These are phyloP conservation scores for Acanthopagrus latus DNA, from an alignment of 2,797 vertebrate genomes.

Conservation along the genomic window DNA sequence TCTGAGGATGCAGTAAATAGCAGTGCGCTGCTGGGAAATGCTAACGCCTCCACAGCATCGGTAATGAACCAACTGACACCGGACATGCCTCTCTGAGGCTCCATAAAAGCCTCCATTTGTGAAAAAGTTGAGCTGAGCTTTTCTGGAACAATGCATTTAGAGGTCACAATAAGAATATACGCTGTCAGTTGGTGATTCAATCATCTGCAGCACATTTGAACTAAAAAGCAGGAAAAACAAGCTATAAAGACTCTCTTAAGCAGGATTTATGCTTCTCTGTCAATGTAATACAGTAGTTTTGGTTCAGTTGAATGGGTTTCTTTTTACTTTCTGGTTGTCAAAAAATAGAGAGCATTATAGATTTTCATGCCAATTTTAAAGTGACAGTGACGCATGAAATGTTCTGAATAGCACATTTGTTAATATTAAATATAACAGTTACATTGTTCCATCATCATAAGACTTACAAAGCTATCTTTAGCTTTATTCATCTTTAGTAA, in stretches of 20 bases:
- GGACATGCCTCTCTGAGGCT: slow-evolving; percentile 20
- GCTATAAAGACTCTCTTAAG: background rate
- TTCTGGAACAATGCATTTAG: slow-evolving; percentile 50
- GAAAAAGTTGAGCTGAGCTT: slow-evolving; percentile 40
- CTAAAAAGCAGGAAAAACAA: slow-evolving; percentile 16
- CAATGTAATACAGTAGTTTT: background rate
- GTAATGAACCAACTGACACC: slow-evolving; percentile 46
- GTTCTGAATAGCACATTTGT: too few species aligned
- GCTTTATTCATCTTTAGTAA: too few species aligned
- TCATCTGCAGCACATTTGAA: slow-evolving; percentile 20
- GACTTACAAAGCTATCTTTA: too few species aligned
- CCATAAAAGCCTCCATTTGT: slow-evolving; percentile 52
- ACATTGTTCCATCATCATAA: too few species aligned
- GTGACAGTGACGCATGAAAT: too few species aligned
- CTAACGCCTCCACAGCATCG: slow-evolving; percentile 45
- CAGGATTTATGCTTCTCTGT: background rate
- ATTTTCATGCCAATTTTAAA: too few species aligned
- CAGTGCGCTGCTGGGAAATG: slow-evolving; percentile 17
- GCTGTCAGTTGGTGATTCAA: slow-evolving; percentile 35
- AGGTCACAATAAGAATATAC: slow-evolving; percentile 39
- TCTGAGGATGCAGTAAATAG: slow-evolving; percentile 37
- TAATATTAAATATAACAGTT: too few species aligned
- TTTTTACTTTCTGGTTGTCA: too few species aligned
- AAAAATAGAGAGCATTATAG: too few species aligned
- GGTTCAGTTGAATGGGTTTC: too few species aligned